Percentiles rank a stretch among this genome's conserved stretches.
These are phyloP conservation scores for Aplysina aerophoba DNA, from an alignment of 37 sponge, comb jelly and placozoan genomes.

Conservation along the genomic window DNA sequence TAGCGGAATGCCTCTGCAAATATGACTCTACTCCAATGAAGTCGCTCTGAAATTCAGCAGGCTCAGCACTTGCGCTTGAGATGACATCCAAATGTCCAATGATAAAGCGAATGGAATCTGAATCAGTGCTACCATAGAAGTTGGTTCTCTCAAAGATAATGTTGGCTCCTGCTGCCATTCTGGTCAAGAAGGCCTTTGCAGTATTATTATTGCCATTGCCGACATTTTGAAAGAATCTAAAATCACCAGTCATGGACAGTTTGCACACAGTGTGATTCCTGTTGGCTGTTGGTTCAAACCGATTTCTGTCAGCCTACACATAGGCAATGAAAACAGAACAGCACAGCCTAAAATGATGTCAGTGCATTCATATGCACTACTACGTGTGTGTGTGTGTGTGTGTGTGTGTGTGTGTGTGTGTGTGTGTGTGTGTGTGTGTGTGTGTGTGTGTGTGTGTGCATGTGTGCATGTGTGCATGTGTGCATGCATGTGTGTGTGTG, in stretches of 20 bases:
- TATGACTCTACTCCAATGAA: constrained; percentile 82
- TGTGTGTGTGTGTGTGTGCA: constrained; percentile 39
- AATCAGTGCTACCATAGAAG: constrained; percentile 41
- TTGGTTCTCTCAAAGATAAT: constrained; percentile 41
- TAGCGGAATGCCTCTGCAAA: constrained; percentile 65
- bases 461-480: neutral
- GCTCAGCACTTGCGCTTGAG: neutral
- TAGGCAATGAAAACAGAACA: neutral
- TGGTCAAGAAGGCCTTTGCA: constrained; percentile 25
- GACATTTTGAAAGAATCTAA: constrained; percentile 36
- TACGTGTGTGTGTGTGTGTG: constrained; percentile 5
- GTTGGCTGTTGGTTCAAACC: neutral
- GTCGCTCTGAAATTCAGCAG: constrained; percentile 15
- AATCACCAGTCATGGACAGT: constrained; percentile 53
- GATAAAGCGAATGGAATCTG: constrained; percentile 56
- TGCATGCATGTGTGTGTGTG: neutral
- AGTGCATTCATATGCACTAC: no score
- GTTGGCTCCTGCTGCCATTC: neutral
- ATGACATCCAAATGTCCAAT: constrained; percentile 31
- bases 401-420: constrained; percentile 38
- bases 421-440: constrained; percentile 45
- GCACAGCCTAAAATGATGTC: no score
- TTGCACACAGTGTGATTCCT: constrained; percentile 37
- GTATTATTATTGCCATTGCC: neutral
- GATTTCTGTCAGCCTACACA: neutral